Evolutionary conservation across 2,888 invertebrate genomes (phyloP), one percentile per base, ranked within the genome.

Genomic region (Steinernema carpocapsae): DNA sequence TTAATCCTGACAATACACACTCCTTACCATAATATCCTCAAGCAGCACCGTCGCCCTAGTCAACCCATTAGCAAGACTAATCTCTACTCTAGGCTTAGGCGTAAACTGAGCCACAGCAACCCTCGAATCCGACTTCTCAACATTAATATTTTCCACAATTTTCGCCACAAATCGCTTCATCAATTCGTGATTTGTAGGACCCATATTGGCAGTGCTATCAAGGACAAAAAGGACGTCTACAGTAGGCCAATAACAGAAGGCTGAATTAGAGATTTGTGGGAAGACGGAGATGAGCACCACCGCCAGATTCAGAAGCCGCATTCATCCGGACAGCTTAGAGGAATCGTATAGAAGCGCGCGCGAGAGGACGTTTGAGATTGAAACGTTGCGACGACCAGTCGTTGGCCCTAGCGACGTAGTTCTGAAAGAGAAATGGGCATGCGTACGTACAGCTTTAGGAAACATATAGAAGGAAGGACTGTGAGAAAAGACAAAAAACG

Each of bases 81-180:
- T 80, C 71, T 83, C 84, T 19, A 79, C 71, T 45, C 76, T 77
- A 0, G 79, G 78, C 70, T 76, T 75, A 2, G 85, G 85, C 22
- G 84, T 85, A 73, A 83, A 85, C 64, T 85, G 84, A 7, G 84
- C 82, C 32, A 85, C 59, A 24, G 84, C 78, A 1, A 85, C 76
- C 24, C 76, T 10, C 56, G 56, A 56, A 26, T 73, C 43, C 70
- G 48, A 19, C 22, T 45, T 72, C n/a, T 26, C 59, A 12, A 70
- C n/a, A 22, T 64, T 17, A 22, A 56, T 22, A 12, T 12, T 24
- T 12, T 56, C 56, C 22, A 56, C 56, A 4, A 56, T 26, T 22
- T 24, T 56, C 2, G 56, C 6, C 24, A 56, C 56, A 26, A 56
- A 56, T 19, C 4, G 43, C 56, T 79, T 56, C 26, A 76, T 29